phyloP scores from a whole-genome alignment of 2,113 vertebrate genomes.

The Telmatochromis sp. region DNA sequence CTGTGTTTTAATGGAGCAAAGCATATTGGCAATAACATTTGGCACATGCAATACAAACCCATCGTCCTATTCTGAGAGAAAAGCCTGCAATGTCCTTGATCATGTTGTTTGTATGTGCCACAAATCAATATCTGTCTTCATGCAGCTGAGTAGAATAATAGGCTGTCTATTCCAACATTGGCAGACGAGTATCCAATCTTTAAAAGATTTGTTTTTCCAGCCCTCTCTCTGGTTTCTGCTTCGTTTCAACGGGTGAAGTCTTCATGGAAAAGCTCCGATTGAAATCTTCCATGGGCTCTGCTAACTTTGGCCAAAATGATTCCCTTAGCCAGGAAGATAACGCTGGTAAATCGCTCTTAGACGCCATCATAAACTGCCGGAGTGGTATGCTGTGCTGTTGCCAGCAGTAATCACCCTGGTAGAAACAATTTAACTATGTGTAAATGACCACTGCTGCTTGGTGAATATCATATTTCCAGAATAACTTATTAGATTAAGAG shows the following conservation, averaged over 20 bases:
- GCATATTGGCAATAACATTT: not conserved
- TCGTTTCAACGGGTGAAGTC: not conserved
- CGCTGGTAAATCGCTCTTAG: slow-evolving; percentile 10
- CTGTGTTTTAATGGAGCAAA: not conserved
- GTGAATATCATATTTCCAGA: slow-evolving; percentile 52
- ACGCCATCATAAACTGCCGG: slow-evolving; percentile 23
- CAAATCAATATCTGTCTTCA: not conserved
- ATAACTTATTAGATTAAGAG: slow-evolving; percentile 51
- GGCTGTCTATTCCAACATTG: not conserved
- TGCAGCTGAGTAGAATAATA: not conserved
- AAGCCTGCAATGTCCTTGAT: not conserved
- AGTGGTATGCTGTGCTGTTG: slow-evolving; percentile 35
- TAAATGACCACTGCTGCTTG: slow-evolving; percentile 55
- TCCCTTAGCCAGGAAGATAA: slow-evolving; percentile 5
- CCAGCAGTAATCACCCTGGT: slow-evolving; percentile 54
- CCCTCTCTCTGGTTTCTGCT: not conserved
- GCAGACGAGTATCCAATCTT: not conserved
- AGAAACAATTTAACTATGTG: slow-evolving; percentile 57
- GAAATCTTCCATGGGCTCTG: slow-evolving; percentile 6
- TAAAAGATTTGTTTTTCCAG: slow-evolving; percentile 2
- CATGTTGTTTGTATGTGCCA: not conserved
- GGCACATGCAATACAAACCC: not conserved
- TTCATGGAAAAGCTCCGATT: slow-evolving; percentile 19
- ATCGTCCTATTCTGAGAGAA: not conserved
- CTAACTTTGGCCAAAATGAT: not conserved